Base-by-base conservation (phyloP, 2,113 vertebrate genomes). In the Bufo gargarizans region DNA sequence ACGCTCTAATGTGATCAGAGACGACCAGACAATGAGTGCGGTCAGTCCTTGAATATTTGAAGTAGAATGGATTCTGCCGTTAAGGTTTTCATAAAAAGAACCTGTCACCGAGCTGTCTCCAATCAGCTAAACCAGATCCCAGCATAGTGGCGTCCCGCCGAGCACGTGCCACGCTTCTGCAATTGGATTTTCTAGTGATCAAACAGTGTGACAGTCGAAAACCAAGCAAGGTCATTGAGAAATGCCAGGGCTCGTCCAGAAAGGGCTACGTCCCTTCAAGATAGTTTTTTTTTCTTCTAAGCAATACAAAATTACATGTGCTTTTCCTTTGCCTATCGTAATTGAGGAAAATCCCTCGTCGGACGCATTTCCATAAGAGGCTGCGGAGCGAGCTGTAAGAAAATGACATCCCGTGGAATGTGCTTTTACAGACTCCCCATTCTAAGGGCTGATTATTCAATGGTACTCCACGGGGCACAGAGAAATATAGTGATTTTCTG, bases 181-280 rank as follows among this genome's bases (percentile, higher is more conserved):
- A 89, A 89, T 89, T 89, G 81, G 87, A 89, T 89, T 89, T 89
- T 89, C 69, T 89, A 84, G 81, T 78, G 81, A 89, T 84, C 87
- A 89, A 89, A 78, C 82, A 89, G 11, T 89, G 87, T 89, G 81
- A 89, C 82, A 84, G 87, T 58, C 50, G 82, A 59, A 83, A 22
- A 77, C 16, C 72, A 47, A 88, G 61, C 87, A 84, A 89, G 87
- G 82, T 89, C 87, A 84, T 47, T 78, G 59, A 67, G 82, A 78
- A 84, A 82, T 78, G 63, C 82, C 76, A 84, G 74, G 45, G 56
- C 58, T 84, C 49, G 74, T 50, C 76, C 76, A 45, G 16, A 12
- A 45, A 13, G 50, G 17, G 69, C 81, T 69, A 58, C 71, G 49
- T 65, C 65, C 77, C 77, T 81, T 61, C 47, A 55, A 77, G 59